These are phyloP conservation scores for Chironex yamaguchii DNA, from an alignment of 30 jellyfish, hydroid and myxozoan species.

Conservation along the genomic window DNA sequence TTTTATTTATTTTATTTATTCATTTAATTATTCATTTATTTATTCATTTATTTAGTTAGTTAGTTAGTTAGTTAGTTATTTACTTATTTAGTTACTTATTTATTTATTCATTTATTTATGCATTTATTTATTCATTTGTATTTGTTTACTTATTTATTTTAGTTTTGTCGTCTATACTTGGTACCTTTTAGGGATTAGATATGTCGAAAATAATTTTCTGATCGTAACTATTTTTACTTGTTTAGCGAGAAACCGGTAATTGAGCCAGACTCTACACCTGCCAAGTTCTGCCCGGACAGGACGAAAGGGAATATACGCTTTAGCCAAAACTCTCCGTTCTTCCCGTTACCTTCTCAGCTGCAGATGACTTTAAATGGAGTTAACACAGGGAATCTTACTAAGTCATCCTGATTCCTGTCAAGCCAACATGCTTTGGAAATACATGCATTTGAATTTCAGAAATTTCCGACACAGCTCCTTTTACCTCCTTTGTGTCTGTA, in stretches of 20 bases:
- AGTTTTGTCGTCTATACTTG: background rate
- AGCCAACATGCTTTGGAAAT: too few species aligned
- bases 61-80: too few species aligned
- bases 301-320: conserved; percentile 83
- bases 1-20: too few species aligned
- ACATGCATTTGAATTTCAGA: too few species aligned
- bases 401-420: background rate
- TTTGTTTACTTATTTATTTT: too few species aligned
- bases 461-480: too few species aligned
- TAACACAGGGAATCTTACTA: background rate
- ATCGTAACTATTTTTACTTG: background rate
- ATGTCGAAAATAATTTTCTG: too few species aligned
- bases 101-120: too few species aligned
- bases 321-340: conserved; percentile 91
- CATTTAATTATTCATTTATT: background rate
- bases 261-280: conserved; percentile 11
- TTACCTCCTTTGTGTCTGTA: too few species aligned
- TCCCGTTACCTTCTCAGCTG: conserved; percentile 75
- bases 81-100: too few species aligned
- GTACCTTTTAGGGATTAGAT: background rate
- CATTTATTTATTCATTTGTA: background rate
- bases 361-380: conserved; percentile 45
- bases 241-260: conserved; percentile 21
- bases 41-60: background rate
- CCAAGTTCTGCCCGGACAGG: conserved; percentile 82